Evolutionary conservation across 2,888 invertebrate genomes (phyloP), one percentile per base, ranked within the genome.

Genomic region (Harpagoxenus sublaevis): DNA sequence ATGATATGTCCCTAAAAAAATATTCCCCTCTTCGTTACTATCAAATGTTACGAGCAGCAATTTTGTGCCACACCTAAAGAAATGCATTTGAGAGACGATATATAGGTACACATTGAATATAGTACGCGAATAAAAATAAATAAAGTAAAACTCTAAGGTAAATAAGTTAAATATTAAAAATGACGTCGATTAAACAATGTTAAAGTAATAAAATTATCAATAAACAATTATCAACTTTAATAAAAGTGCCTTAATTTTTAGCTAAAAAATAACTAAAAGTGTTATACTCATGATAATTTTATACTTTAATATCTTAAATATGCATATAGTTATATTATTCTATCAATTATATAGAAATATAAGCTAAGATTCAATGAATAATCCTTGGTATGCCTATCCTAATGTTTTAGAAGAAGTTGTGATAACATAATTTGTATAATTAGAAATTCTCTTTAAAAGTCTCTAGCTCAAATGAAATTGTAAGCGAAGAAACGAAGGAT

Each of bases 1-100:
- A 48, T 48, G 45, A 73, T 62, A 45, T 28, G 42, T 48, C n/a
- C n/a, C 31, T 68, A 48, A 48, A 68, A 66, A 74, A 81, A 42
- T 31, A 75, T 55, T 53, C 48, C 5, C n/a, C 8, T 42, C 42
- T 31, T 51, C 53, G 28, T 45, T 42, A 42, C 23, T 18, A 23
- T 45, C 45, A 78, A 68, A n/a, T 39, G 31, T 48, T 48, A 55
- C 23, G 42, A 45, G 23, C 23, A 77, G 2, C 23, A 48, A 4
- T 35, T 62, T 2, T 15, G 3, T 10, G 31, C 42, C 23, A 35
- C 10, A 15, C 31, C 35, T 75, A 39, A 53, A 42, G 2, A 51
- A 68, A n/a, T 42, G 23, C 12, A 12, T n/a, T 53, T 55, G 23
- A 79, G 42, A 35, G 10, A 45, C 6, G n/a, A 39, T 45, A 23